Evolutionary conservation across 2,888 invertebrate genomes (phyloP), one percentile per base, ranked within the genome.

Genomic region (Acleris cristana): DNA sequence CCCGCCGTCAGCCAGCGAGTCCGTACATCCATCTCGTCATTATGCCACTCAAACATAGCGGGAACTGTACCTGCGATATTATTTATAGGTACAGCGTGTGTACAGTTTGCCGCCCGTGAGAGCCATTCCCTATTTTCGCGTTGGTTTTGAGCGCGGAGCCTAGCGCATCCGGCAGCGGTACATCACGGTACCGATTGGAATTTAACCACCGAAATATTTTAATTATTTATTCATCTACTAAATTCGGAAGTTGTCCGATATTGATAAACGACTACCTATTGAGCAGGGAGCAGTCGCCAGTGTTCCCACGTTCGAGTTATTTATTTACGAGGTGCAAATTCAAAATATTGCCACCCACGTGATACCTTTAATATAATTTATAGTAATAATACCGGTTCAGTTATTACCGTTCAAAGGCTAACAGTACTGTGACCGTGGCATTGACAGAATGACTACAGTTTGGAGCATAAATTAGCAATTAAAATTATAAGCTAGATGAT

Each of bases 391-490:
- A 66, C 56, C 51, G 34, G 61, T 54, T 51, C 16, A 14, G 55
- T 65, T 54, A 70, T 68, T 60, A 66, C 56, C 23, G 19, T 45
- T 55, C 52, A 52, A 45, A 66, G 57, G 58, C 51, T 63, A 70
- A 65, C 69, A 55, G 52, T 54, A 53, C 53, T 61, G 30, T 64
- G 73, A 64, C 77, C 76, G 58, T 77, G 77, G 76, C 77, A 76
- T 73, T 78, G 78, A 73, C 65, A 70, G 69, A 66, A 69, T 62
- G 60, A 57, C 59, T 69, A 70, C 69, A 71, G 70, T 73, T 72
- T 72, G 66, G 70, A 53, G 72, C 69, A 73, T 76, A 71, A 72
- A 74, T 75, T 74, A 74, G 70, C 70, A 70, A 73, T 65, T 69
- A 66, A 71, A 71, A 66, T 62, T 60, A 49, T 26, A 34, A 44